Percentiles rank a stretch among this genome's conserved stretches.
These are phyloP conservation scores for Cephalopholis sonnerati DNA, from an alignment of 2,113 vertebrate genomes.

Conservation along the genomic window DNA sequence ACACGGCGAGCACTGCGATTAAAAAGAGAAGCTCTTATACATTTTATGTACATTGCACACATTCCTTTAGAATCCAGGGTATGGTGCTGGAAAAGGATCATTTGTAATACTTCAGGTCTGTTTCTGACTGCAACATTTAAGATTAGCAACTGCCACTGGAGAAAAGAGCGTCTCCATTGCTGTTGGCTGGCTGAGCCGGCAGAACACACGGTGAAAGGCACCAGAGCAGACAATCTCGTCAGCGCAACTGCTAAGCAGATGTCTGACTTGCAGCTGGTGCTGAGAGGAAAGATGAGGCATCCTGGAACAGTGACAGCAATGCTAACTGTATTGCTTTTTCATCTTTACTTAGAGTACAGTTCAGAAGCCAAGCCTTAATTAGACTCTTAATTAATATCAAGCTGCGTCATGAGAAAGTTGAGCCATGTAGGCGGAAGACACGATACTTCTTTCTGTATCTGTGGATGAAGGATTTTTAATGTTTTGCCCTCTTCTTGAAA, in stretches of 20 bases:
- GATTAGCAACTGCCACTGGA: not conserved
- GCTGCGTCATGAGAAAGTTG: not conserved
- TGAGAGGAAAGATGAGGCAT: conserved; percentile 44
- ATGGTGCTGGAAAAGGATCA: not conserved
- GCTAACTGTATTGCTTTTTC: conserved; percentile 53
- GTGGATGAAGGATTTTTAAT: not conserved
- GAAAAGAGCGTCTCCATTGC: not conserved
- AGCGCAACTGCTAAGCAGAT: conserved; percentile 77
- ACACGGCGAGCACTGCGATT: not conserved
- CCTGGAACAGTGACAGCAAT: conserved; percentile 56
- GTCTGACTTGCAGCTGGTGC: conserved; percentile 57
- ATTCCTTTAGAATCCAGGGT: not conserved
- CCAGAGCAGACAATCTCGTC: conserved; percentile 12
- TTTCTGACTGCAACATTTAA: conserved; percentile 19
- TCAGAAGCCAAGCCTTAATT: conserved; percentile 19
- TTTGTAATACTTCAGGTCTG: conserved; percentile 18
- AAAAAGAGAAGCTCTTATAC: not conserved
- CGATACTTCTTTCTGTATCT: not conserved
- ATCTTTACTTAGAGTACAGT: conserved; percentile 49
- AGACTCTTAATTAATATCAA: conserved; percentile 24
- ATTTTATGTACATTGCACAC: conserved; percentile 17
- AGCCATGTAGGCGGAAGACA: not conserved
- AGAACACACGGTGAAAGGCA: conserved; percentile 10
- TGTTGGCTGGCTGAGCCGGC: not conserved
- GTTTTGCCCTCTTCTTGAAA: conserved; percentile 8